phyloP scores from a whole-genome alignment of 1,140 invertebrate species.

The Microplitis mediator region DNA sequence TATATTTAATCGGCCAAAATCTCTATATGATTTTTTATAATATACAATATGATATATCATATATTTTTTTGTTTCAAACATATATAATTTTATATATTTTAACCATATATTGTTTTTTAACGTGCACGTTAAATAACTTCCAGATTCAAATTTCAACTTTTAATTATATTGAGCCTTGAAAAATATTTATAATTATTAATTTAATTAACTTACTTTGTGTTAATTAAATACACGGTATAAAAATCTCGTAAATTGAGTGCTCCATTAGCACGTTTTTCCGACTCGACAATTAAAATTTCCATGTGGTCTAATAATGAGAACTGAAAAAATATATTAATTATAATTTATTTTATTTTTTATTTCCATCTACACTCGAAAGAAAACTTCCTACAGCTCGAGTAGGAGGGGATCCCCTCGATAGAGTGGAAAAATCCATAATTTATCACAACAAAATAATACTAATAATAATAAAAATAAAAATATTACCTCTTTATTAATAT shows the following conservation, averaged over 20 bases:
- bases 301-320: slow-evolving; percentile 76
- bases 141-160: too few relatives aligned
- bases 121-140: too few relatives aligned
- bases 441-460: background rate
- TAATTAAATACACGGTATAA: slow-evolving; percentile 83
- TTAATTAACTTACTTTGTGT: slow-evolving; percentile 72
- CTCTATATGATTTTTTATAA: too few relatives aligned
- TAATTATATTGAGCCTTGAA: background rate
- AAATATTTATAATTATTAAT: slow-evolving; percentile 19
- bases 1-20: too few relatives aligned
- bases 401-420: too few relatives aligned
- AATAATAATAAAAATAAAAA: slow-evolving; percentile 6
- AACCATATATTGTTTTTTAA: too few relatives aligned
- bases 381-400: too few relatives aligned
- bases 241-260: slow-evolving; percentile 81
- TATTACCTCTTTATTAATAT: slow-evolving; percentile 51
- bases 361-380: too few relatives aligned
- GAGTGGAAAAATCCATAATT: background rate
- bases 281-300: slow-evolving; percentile 81
- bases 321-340: slow-evolving; percentile 61
- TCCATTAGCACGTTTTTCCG: slow-evolving; percentile 81
- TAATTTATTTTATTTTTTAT: too few relatives aligned
- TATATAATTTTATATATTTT: too few relatives aligned
- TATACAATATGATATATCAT: too few relatives aligned
- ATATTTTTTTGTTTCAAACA: too few relatives aligned